phyloP scores from a whole-genome alignment of 1,140 invertebrate genomes.

The Cephus cinctus region DNA sequence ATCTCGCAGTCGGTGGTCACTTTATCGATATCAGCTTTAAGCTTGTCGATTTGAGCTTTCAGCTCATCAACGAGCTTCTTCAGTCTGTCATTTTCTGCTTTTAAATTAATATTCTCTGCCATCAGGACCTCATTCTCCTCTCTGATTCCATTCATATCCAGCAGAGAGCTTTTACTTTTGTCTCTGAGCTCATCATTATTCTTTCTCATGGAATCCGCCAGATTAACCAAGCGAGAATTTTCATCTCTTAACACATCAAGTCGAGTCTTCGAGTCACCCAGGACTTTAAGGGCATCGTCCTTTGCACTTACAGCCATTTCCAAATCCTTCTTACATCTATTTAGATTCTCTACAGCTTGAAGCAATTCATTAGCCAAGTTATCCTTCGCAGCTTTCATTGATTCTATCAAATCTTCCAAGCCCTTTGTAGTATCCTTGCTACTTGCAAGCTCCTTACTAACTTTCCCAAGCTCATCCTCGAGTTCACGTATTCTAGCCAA shows the following conservation, averaged over 20 bases:
- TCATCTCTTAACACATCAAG: no score
- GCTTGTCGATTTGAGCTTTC: not conserved
- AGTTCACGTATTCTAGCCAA: constrained; percentile 6
- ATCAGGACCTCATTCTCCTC: constrained; percentile 7
- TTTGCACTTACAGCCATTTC: no score
- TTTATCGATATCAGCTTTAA: constrained; percentile 4
- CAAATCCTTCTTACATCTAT: no score
- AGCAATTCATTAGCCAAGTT: not conserved
- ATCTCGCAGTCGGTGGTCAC: not conserved
- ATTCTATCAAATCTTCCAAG: constrained; percentile 1
- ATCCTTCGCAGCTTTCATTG: not conserved
- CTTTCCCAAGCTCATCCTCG: constrained; percentile 8
- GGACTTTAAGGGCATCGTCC: no score
- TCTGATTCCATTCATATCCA: no score
- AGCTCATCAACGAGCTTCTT: constrained; percentile 5
- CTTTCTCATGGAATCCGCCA: no score
- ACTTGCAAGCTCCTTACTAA: constrained; percentile 8
- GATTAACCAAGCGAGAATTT: no score
- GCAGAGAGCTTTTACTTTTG: no score
- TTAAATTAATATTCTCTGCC: not conserved
- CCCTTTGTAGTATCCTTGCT: not conserved
- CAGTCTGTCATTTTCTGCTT: constrained; percentile 15
- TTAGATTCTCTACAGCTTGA: not conserved
- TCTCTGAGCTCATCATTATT: no score
- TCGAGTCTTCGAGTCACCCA: no score